Evolutionary conservation across 35 echinoderm and acorn worm species (phyloP).

Genomic region (Ophiothrix spiculata): DNA sequence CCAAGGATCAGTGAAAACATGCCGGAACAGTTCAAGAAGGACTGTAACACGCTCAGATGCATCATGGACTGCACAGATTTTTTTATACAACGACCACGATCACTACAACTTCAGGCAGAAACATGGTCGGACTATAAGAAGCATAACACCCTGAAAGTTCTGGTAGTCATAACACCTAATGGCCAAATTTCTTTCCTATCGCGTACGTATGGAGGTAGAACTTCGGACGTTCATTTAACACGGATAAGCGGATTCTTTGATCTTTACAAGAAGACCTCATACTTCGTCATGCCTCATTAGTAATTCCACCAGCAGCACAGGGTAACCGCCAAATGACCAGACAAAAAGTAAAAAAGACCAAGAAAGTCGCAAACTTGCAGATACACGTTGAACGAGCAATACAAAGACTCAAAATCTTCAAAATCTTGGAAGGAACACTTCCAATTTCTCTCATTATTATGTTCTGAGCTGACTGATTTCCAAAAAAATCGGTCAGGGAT

Average conservation of each 20-base stretch:
- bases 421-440: slow-evolving; percentile 33
- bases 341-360: slow-evolving; percentile 34
- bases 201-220: slow-evolving; percentile 41
- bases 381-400: slow-evolving; percentile 69
- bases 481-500: no score
- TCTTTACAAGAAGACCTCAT: slow-evolving; percentile 45
- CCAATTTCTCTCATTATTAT: slow-evolving; percentile 48
- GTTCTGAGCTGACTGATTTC: no score
- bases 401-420: slow-evolving; percentile 27
- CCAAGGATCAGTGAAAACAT: slow-evolving; percentile 1
- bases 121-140: slow-evolving; percentile 77
- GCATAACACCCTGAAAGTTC: slow-evolving; percentile 54
- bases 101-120: slow-evolving; percentile 31
- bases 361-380: slow-evolving; percentile 50
- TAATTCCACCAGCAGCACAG: slow-evolving; percentile 37
- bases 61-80: slow-evolving; percentile 65
- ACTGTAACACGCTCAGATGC: slow-evolving; percentile 4
- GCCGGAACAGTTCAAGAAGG: slow-evolving; percentile 9
- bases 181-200: slow-evolving; percentile 49
- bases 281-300: neutral
- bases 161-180: slow-evolving; percentile 43
- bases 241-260: slow-evolving; percentile 18
- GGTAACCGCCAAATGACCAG: slow-evolving; percentile 31
- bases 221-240: slow-evolving; percentile 37
- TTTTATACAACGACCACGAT: slow-evolving; percentile 49